Evolutionary conservation across 2,888 invertebrate species (phyloP).

Genomic region (Nemotelus pantherinus): DNA sequence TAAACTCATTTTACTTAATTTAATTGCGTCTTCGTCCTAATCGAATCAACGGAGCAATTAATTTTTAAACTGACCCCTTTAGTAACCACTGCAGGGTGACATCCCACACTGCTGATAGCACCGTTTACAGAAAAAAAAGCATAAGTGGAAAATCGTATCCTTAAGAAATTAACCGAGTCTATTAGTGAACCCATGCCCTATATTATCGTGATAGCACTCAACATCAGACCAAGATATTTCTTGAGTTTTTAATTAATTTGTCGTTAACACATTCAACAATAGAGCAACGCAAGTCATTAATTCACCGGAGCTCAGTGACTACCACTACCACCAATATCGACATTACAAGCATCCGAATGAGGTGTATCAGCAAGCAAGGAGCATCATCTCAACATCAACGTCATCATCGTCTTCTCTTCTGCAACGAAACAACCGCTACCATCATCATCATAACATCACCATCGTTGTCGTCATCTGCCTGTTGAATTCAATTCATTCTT

Average conservation of each 20-base stretch:
- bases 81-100: not conserved
- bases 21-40: slow-evolving; percentile 36
- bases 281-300: slow-evolving; percentile 24
- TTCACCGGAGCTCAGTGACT: not conserved
- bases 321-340: not conserved
- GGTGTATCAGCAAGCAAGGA: not conserved
- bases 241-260: slow-evolving; percentile 48
- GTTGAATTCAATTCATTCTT: slow-evolving; percentile 40
- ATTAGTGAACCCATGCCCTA: slow-evolving; percentile 23
- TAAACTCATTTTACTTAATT: slow-evolving; percentile 13
- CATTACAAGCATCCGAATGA: not conserved
- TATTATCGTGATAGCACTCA: slow-evolving; percentile 5
- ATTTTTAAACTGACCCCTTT: slow-evolving; percentile 33
- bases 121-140: not conserved
- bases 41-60: slow-evolving; percentile 46
- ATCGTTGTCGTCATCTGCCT: slow-evolving; percentile 21
- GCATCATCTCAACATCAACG: not conserved
- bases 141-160: not conserved
- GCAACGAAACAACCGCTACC: not conserved
- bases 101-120: no score
- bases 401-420: slow-evolving; percentile 8
- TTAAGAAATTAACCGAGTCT: slow-evolving; percentile 1
- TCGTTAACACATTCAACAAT: slow-evolving; percentile 45
- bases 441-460: not conserved
- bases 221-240: slow-evolving; percentile 36